Evolutionary conservation across 2,113 vertebrate genomes (phyloP).

Genomic region (Malurus cyaneus): DNA sequence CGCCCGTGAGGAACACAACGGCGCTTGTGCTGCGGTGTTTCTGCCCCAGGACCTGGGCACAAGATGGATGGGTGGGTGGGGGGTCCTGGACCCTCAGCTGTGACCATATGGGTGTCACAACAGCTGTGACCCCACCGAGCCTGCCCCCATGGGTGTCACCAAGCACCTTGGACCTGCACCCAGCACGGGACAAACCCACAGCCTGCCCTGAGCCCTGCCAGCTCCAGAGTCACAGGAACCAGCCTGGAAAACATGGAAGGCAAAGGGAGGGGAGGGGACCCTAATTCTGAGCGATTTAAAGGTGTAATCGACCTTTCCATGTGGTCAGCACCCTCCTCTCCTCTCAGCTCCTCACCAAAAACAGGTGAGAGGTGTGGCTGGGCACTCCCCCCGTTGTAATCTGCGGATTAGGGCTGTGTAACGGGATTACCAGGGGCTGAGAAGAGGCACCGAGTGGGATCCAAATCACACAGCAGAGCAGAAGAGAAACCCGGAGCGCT

Average conservation of each 20-base stretch:
- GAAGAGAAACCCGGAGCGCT: background rate
- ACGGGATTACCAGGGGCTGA: slow-evolving; percentile 8
- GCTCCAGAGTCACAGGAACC: background rate
- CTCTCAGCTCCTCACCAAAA: background rate
- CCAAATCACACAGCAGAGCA: background rate
- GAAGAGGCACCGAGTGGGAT: background rate
- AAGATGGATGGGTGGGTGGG: background rate
- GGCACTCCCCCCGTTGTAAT: background rate
- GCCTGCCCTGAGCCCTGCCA: background rate
- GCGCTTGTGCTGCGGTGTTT: background rate
- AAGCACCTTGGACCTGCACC: fast-evolving
- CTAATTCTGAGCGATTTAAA: background rate
- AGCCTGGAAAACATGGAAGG: background rate
- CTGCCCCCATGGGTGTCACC: background rate
- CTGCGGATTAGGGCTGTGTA: background rate
- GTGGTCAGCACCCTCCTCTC: background rate
- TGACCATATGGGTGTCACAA: too few relatives aligned
- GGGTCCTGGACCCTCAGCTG: background rate
- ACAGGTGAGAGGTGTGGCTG: fast-evolving
- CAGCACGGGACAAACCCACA: too few relatives aligned
- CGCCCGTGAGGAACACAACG: slow-evolving; percentile 4
- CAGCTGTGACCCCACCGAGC: fast-evolving
- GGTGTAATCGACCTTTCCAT: too few relatives aligned
- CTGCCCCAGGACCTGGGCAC: background rate
- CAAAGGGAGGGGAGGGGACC: background rate